Base-by-base conservation (phyloP, 2,797 vertebrate species). In the Brotula barbata region DNA sequence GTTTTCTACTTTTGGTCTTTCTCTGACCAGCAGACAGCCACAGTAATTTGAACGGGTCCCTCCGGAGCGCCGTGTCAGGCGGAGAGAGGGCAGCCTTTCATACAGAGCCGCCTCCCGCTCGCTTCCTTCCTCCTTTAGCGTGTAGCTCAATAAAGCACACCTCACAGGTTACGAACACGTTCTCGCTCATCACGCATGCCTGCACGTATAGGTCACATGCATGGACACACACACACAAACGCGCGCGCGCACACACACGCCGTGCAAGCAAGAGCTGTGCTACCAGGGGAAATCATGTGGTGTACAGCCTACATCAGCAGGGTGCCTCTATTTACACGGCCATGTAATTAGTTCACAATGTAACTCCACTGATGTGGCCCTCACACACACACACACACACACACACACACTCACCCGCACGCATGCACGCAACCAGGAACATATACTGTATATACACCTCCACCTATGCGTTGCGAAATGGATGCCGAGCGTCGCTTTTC, bases 211-310 rank as follows among this genome's bases (percentile, higher is more conserved):
- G 71, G 71, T 78, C 71, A 44, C 41, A 34, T 17, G 33, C 33
- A 22, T 16, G 34, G 31, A 39, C 34, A 53, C 36, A 53, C 50
- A 52, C 50, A 52, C 50, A 52, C 34, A 40, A 19, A 41, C 22
- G 45, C 64, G 49, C 50, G 49, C 59, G 39, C 40, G 49, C 21
- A 39, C 56, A 59, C 39, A 48, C 25, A 28, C n/a, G 74, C 61
- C 56, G 71, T 34, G 68, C 78, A 82, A 84, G 83, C 88, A 85
- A 71, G 69, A 68, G 60, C 45, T 31, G 73, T 60, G 83, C 61
- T 73, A 89, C 82, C 89, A 84, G 83, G 91, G 89, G 88, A 90
- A 90, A 91, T 92, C 89, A 89, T 82, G 80, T 55, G 70, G 79
- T 73, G 77, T 75, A 81, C 78, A 73, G 77, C 63, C 73, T 79